Conservation (phyloP, 2,113 vertebrate genomes). For the Cyphomyrus plagiostoma region DNA sequence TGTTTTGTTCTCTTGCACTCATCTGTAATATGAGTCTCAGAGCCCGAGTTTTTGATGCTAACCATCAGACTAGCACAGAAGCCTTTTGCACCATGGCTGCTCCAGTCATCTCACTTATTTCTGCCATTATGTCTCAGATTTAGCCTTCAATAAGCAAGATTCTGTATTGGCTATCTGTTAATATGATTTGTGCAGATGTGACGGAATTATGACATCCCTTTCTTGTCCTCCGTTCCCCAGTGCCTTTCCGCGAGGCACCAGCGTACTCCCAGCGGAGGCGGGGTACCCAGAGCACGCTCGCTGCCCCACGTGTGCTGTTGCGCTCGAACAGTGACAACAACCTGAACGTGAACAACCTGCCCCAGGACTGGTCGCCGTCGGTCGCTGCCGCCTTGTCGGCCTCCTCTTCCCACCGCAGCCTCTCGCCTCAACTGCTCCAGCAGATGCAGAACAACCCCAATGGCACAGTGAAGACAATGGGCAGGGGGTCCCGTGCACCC, state of each 20-base stretch:
- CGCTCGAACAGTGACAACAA: constrained; percentile 96
- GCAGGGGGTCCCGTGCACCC: constrained; percentile 68
- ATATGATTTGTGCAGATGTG: background rate
- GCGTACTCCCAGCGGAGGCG: constrained; percentile 81
- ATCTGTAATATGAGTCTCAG: background rate
- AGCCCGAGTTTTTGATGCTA: background rate
- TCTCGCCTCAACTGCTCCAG: constrained; percentile 86
- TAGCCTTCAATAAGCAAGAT: background rate
- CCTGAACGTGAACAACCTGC: constrained; percentile 60
- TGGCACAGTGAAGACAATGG: constrained; percentile 74
- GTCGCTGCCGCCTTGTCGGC: constrained; percentile 62
- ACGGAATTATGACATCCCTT: background rate
- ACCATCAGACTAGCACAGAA: background rate
- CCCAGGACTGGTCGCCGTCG: background rate
- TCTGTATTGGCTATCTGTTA: background rate
- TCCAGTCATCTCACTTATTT: background rate
- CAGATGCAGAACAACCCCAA: constrained; percentile 81
- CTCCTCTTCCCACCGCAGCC: constrained; percentile 78
- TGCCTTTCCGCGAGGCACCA: constrained; percentile 92
- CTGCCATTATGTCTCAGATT: background rate
- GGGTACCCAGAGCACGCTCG: constrained; percentile 71
- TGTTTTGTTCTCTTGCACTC: background rate
- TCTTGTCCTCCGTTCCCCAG: constrained; percentile 46
- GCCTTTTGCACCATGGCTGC: background rate
- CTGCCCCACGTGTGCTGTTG: constrained; percentile 80